Percentiles rank a stretch among this genome's conserved stretches.
Conservation (phyloP, 2,797 vertebrate species). For the Liparis tanakae region DNA sequence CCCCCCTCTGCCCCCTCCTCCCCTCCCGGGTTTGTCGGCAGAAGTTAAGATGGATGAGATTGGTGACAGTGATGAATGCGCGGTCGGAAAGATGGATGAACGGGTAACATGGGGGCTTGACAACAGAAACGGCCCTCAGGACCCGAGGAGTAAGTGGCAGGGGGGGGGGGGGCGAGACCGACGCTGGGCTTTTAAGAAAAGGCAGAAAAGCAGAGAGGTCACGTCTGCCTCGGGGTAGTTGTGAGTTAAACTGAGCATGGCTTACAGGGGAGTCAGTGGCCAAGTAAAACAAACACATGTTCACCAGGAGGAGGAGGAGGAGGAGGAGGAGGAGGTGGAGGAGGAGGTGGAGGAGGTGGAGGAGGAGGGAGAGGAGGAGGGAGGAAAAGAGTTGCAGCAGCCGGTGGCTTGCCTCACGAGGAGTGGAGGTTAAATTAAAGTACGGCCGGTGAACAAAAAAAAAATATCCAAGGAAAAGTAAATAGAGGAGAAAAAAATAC, state of each 20-base stretch:
- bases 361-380: conserved; percentile 41
- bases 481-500: conserved; percentile 61
- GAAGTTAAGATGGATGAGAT: conserved; percentile 83
- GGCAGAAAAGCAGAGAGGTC: conserved; percentile 76
- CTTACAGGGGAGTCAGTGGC: conserved; percentile 79
- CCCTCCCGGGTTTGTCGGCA: conserved; percentile 59
- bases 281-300: conserved; percentile 88
- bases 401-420: conserved; percentile 60
- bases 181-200: conserved; percentile 67
- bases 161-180: conserved; percentile 34
- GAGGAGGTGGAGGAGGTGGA: conserved; percentile 56
- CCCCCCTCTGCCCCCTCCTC: conserved; percentile 41
- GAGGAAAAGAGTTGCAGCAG: conserved; percentile 48
- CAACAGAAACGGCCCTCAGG: conserved; percentile 74
- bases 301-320: conserved; percentile 62
- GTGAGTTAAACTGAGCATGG: conserved; percentile 82
- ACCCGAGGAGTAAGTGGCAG: conserved; percentile 65
- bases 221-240: conserved; percentile 79
- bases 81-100: conserved; percentile 76
- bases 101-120: conserved; percentile 80
- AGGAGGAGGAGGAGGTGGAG: conserved; percentile 41
- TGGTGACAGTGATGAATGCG: conserved; percentile 80
- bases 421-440: conserved; percentile 69
- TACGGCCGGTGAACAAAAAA: conserved; percentile 56
- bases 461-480: conserved; percentile 57